Base-by-base conservation (phyloP, 1,140 invertebrate genomes). In the Drosophila teissieri region DNA sequence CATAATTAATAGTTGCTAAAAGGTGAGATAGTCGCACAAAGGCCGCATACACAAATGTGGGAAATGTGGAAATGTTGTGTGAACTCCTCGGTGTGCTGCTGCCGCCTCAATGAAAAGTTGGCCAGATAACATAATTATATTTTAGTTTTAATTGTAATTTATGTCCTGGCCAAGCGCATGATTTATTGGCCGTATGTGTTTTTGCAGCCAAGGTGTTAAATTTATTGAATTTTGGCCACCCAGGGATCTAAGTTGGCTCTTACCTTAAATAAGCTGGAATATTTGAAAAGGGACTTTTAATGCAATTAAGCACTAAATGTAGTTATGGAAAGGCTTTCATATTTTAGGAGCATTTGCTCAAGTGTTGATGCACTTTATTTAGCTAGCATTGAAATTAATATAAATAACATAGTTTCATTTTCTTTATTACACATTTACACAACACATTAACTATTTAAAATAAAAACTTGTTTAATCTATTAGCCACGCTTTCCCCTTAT, bases 111-210 rank as follows among this genome's bases (percentile, higher is more conserved):
- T 60, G 54, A 46, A 78, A 61, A 62, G 61, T 56, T 75, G 42
- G 49, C 39, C 17, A 81, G 67, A 77, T 78, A 86, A 63, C 64
- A 70, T 86, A 86, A 82, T 85, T 82, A 85, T 65, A 61, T 73
- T 80, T 67, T 73, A 70, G 83, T 69, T 82, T 86, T 85, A 85
- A 85, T 85, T 85, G 81, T 85, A 85, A 85, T 85, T 85, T 85
- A 85, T 85, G 84, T 49, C 55, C 53, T 49, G 54, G 58, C 82
- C 61, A 68, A 55, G 56, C 42, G 48, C 36, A 65, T 85, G 82
- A 85, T 85, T 85, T 86, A 85, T 84, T 69, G 48, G 39, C 60
- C 39, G 51, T 52, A 34, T 53, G 46, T 53, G 64, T 42, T 31
- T 31, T 31, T 44, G 31, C 15, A 19, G 37, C 45, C 17, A 36